Base-by-base conservation (phyloP, 2,797 vertebrate genomes). In the Dipus sagitta region DNA sequence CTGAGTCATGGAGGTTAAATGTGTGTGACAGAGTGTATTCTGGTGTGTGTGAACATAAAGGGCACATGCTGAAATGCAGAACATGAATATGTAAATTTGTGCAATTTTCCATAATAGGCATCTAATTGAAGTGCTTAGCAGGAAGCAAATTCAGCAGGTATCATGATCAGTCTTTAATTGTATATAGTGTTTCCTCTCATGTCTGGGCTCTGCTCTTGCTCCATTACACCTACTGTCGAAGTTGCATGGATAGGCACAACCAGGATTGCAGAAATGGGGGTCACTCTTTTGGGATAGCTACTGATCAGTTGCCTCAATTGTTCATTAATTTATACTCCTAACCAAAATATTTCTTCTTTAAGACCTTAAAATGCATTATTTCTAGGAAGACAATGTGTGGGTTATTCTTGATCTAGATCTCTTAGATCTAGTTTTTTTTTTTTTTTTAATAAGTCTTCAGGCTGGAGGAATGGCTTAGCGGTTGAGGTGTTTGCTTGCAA, bases 81-180 rank as follows among this genome's bases (percentile, higher is more conserved):
- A 94, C 89, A 72, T 93, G 95, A 92, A 94, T 96, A 94, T 96
- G 76, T 70, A 96, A 91, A 92, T 97, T 87, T 90, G 52, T 26
- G 78, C 93, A 64, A n/a, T 78, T 95, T 93, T 89, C 94, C 83
- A 87, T 85, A 94, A 90, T 83, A 88, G 86, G 62, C 38, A 42
- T 67, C 72, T 95, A 88, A 92, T 83, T 60, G 70, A 72, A 76
- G 65, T 64, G 13, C 90, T 91, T 78, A 88, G 77, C 54, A 82
- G n/a, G 67, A 23, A 81, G 67, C 52, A 93, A 47, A 71, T 83
- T 54, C 11, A 91, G 64, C 54, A 90, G n/a, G 86, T 88, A 84
- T 95, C 94, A 76, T 91, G 79, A 80, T 90, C 47, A 9, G 71
- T 60, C 88, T 77, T 75, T 77, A 65, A 90, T 87, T 91, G 67